Base-by-base conservation (phyloP, 2,113 vertebrate genomes). In the Ramphastos sulfuratus region DNA sequence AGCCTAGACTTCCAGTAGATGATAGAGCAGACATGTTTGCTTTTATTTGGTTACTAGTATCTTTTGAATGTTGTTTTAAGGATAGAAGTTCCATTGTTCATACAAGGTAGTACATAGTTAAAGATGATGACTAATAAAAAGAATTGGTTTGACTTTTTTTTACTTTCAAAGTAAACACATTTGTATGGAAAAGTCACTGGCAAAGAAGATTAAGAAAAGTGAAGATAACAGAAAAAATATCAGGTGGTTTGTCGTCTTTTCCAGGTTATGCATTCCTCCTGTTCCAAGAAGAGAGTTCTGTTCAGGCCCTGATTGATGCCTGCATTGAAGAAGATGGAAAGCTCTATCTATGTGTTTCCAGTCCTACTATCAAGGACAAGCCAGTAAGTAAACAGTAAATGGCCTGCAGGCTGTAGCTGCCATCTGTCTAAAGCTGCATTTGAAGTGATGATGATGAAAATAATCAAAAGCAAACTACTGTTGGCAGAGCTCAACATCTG, bases 301-400 rank as follows among this genome's bases (percentile, higher is more conserved):
- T 99, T 88, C 99, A 99, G 96, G 99, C 99, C 37, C 96, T 99
- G 89, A 99, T 99, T 86, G 99, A 99, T 50, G 99, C 99, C 92
- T 99, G 99, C 93, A 98, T 99, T 97, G 99, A 99, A 96, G 99
- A 99, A 95, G 99, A 99, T 48, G 98, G 98, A 76, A 99, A 99
- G 95, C 99, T 99, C 64, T 99, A 99, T 97, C 97, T 99, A 59
- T 99, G 99, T 95, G 99, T 99, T 93, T 99, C 99, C 96, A 99
- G 99, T 93, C 99, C 99, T 82, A 99, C 99, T 71, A 99, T 99
- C 96, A 99, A 99, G 97, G 99, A 99, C 97, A 99, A 99, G 87
- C 99, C 99, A n/a, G 99, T 99, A 98, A 99, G 99, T 98, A 90
- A 92, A 85, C 17, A 75, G 72, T 59, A 58, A 3, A 5, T 80